Evolutionary conservation across 1,140 invertebrate genomes (phyloP), one percentile per base, ranked within the genome.

Genomic region (Epicauta chinensis): DNA sequence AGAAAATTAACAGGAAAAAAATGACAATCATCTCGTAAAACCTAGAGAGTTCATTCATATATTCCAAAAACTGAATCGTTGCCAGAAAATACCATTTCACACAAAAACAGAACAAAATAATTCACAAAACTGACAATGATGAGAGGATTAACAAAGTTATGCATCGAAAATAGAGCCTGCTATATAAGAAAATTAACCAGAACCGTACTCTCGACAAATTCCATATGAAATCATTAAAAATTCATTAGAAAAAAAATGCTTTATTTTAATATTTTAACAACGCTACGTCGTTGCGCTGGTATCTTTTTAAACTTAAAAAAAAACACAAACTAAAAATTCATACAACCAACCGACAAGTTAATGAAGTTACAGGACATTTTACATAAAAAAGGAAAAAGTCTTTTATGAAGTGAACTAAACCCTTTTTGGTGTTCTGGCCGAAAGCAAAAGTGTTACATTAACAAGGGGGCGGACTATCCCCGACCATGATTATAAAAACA

Each of bases 381-480:
- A 55, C 56, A 58, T 58, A 55, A 58, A 58, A 58, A 58, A 58
- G 56, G 56, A 58, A 58, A 54, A 55, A 53, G 56, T 55, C 56
- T 58, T 58, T 58, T 51, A 51, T 47, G 53, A 58, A 23, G 23
- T 5, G 23, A 23, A 7, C 23, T 23, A 23, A 23, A 58, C 52
- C 56, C 56, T 58, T 58, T 58, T 35, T 43, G n/a, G n/a, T n/a
- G n/a, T n/a, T n/a, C n/a, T n/a, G 56, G 42, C 56, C 54, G 44
- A 55, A 58, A 58, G 56, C 53, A 52, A 58, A 58, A 58, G 56
- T 58, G 56, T 55, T 58, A 58, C 56, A 58, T 58, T 58, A 58
- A 58, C 49, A 37, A n/a, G n/a, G 56, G 55, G 51, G 56, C 49
- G 35, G 23, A 23, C 23, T 23, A 23, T 23, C 44, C 44, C 31